These are phyloP conservation scores for Nudaria mundana DNA, from an alignment of 2,888 invertebrate genomes.

Conservation along the genomic window DNA sequence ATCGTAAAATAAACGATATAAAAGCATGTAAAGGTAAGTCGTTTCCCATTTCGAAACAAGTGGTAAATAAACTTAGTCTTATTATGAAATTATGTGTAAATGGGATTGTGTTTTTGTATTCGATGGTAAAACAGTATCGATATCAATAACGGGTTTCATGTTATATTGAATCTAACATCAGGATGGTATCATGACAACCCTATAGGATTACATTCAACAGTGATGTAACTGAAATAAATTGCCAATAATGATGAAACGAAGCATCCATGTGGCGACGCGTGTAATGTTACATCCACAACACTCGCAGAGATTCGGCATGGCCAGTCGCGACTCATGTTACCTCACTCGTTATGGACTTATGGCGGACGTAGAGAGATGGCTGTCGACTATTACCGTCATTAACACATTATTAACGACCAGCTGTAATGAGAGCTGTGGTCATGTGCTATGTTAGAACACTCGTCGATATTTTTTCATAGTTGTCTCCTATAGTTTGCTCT, in stretches of 20 bases:
- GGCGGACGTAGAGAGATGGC: constrained; percentile 1
- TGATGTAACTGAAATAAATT: not conserved
- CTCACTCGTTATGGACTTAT: not conserved
- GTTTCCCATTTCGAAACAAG: too few relatives aligned
- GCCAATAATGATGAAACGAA: not conserved
- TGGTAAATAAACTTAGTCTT: too few relatives aligned
- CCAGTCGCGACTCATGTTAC: constrained; percentile 1
- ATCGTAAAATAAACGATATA: too few relatives aligned
- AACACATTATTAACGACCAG: not conserved
- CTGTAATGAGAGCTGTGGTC: not conserved
- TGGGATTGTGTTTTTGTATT: too few relatives aligned
- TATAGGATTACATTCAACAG: not conserved
- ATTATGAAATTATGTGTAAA: too few relatives aligned
- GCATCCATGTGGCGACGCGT: constrained; percentile 2
- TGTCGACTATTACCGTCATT: not conserved
- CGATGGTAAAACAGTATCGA: too few relatives aligned
- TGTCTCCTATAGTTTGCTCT: not conserved
- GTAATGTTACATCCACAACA: not conserved
- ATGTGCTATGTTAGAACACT: not conserved
- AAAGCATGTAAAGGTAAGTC: too few relatives aligned
- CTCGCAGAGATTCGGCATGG: constrained; percentile 1
- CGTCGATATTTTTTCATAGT: not conserved
- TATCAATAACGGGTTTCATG: too few relatives aligned
- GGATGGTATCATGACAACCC: not conserved
- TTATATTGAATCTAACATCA: too few relatives aligned